Conservation (phyloP, 2,797 vertebrate genomes). For the Kryptopterus vitreolus region DNA sequence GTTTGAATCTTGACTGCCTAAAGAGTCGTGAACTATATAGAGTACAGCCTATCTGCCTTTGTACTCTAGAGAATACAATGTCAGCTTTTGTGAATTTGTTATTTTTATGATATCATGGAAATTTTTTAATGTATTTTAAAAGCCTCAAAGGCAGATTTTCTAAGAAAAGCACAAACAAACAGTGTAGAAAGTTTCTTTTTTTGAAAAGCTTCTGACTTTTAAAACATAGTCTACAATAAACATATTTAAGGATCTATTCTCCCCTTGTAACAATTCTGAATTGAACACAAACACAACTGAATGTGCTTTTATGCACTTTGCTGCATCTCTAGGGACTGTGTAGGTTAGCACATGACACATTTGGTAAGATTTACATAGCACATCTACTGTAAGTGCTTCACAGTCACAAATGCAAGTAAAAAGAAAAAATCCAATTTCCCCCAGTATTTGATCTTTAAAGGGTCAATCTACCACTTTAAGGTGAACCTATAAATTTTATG, state of each 20-base stretch:
- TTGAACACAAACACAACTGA: background rate
- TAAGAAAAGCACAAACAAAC: background rate
- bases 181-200: background rate
- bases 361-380: background rate
- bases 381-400: background rate
- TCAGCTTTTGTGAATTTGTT: too few species aligned
- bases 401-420: constrained; percentile 1
- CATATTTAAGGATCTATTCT: background rate
- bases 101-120: background rate
- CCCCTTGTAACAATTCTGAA: background rate
- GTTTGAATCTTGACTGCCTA: background rate
- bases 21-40: background rate
- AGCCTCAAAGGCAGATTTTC: background rate
- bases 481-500: background rate
- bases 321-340: background rate
- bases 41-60: background rate
- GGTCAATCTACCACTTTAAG: background rate
- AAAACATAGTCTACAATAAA: background rate
- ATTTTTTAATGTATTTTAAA: background rate
- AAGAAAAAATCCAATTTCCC: background rate
- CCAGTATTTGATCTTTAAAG: background rate
- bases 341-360: background rate
- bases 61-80: background rate
- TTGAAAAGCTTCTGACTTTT: background rate
- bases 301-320: background rate